A percentile compares a stretch with the other conserved stretches of the same genome.
Conservation (phyloP, 2,113 vertebrate species). For the Neopipo cinnamomea region DNA sequence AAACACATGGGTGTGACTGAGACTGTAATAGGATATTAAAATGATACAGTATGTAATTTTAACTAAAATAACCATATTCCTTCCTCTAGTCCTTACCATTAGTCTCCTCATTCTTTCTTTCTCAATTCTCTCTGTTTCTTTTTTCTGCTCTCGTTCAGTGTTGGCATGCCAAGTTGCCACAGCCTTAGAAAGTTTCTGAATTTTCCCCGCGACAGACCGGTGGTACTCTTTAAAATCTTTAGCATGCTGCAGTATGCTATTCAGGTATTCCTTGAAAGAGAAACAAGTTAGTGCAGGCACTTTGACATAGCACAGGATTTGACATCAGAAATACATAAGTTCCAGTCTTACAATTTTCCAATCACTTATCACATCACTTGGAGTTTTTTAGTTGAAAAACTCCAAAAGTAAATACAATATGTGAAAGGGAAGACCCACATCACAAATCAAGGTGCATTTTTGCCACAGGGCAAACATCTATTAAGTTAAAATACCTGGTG, state of each 20-base stretch:
- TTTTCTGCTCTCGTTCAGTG: conserved; percentile 97
- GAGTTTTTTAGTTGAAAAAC: neutral
- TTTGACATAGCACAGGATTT: neutral
- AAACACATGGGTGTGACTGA: neutral
- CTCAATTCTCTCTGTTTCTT: conserved; percentile 95
- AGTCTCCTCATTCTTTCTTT: conserved; percentile 97
- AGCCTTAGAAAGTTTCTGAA: conserved; percentile 93
- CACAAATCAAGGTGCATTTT: neutral
- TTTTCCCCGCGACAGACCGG: conserved; percentile 93
- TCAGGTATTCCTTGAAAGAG: conserved; percentile 90
- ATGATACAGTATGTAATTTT: neutral
- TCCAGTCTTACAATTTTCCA: neutral
- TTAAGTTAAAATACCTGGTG: conserved; percentile 82
- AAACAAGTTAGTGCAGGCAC: neutral
- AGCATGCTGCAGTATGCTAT: conserved; percentile 97
- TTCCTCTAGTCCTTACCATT: conserved; percentile 81
- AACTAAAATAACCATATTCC: neutral
- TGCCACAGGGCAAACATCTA: neutral
- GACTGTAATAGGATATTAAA: neutral
- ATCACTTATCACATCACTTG: neutral
- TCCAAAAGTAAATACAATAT: neutral
- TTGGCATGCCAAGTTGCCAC: conserved; percentile 97
- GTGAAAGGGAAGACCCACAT: neutral
- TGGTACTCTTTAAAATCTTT: conserved; percentile 99
- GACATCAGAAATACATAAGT: neutral